Conservation (phyloP, 2,888 invertebrate genomes). For the Litoditis marina region DNA sequence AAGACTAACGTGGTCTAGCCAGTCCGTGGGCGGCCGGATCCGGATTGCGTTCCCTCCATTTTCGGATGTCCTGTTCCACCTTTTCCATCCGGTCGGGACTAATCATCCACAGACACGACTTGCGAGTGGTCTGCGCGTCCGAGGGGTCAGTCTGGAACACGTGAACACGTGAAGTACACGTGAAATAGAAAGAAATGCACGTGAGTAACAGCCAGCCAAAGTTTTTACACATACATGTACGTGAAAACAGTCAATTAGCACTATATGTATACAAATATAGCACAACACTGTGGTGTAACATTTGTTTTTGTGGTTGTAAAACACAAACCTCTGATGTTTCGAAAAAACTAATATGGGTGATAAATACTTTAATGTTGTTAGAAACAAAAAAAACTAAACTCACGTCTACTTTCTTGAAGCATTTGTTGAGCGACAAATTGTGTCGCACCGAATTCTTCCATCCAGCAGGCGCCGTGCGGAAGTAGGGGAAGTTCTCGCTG, state of each 20-base stretch:
- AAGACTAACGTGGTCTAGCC: slow-evolving; percentile 78
- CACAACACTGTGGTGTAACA: too few species aligned
- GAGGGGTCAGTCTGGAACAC: slow-evolving; percentile 12
- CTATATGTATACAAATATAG: too few species aligned
- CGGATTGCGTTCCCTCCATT: slow-evolving; percentile 94
- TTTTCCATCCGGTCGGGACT: slow-evolving; percentile 89
- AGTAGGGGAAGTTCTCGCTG: slow-evolving; percentile 95
- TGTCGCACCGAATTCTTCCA: slow-evolving; percentile 99
- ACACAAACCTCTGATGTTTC: slow-evolving; percentile 62
- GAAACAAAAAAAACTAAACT: background rate
- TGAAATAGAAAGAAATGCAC: too few species aligned
- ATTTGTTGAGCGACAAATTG: slow-evolving; percentile 93
- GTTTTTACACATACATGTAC: too few species aligned
- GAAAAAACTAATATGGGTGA: too few species aligned
- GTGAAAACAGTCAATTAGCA: too few species aligned
- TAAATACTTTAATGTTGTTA: background rate
- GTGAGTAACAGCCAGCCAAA: too few species aligned
- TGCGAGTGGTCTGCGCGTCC: slow-evolving; percentile 5
- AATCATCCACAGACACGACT: slow-evolving; percentile 85
- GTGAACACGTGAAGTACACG: too few species aligned
- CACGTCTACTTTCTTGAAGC: slow-evolving; percentile 95
- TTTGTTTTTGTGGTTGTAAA: background rate
- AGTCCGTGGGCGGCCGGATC: slow-evolving; percentile 85
- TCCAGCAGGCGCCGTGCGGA: slow-evolving; percentile 93
- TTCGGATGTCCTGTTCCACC: slow-evolving; percentile 96